Conservation (phyloP, 2,888 invertebrate species). For the Isotomurus palustris region DNA sequence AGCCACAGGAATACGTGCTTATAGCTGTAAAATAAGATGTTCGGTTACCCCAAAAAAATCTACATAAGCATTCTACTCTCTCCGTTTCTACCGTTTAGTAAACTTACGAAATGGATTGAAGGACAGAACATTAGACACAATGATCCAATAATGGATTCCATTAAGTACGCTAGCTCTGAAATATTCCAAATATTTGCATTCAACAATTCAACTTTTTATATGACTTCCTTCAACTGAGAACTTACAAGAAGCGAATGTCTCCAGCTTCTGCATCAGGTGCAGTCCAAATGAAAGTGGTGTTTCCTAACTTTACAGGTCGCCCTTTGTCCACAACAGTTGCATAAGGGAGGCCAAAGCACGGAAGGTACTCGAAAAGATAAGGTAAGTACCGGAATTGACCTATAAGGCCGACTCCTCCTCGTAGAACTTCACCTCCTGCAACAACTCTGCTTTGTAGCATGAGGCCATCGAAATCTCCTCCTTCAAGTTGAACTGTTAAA, state of each 20-base stretch:
- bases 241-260: conserved; percentile 42
- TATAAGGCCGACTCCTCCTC: conserved; percentile 39
- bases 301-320: conserved; percentile 33
- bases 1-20: conserved; percentile 43
- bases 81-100: too few species aligned
- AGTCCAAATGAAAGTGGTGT: conserved; percentile 39
- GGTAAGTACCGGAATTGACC: conserved; percentile 39
- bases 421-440: conserved; percentile 20
- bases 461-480: conserved; percentile 39
- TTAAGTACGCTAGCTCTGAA: conserved; percentile 40
- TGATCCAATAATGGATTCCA: conserved; percentile 41
- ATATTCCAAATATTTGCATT: not conserved
- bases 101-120: conserved; percentile 45
- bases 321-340: conserved; percentile 38
- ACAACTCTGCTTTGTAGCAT: conserved; percentile 38
- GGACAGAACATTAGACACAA: conserved; percentile 36
- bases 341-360: conserved; percentile 39
- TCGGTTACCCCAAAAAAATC: not conserved
- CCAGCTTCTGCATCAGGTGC: conserved; percentile 41
- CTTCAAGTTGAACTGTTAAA: conserved; percentile 38
- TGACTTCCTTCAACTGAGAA: not conserved
- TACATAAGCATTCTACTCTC: too few species aligned
- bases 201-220: not conserved
- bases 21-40: conserved; percentile 32
- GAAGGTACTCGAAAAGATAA: conserved; percentile 28